These are phyloP conservation scores for Equus przewalskii DNA, from an alignment of 2,113 vertebrate genomes.

Conservation along the genomic window DNA sequence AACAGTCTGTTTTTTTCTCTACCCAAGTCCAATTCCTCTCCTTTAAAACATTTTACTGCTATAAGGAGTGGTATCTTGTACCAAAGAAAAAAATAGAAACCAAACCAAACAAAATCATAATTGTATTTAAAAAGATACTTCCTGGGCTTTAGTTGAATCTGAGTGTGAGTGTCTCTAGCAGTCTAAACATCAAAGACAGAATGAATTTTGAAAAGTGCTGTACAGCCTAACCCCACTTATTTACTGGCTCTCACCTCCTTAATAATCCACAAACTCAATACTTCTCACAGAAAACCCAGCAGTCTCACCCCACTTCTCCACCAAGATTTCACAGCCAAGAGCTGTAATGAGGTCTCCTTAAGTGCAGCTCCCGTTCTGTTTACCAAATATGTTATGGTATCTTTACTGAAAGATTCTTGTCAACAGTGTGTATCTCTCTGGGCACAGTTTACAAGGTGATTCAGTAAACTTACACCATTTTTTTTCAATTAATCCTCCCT, in stretches of 20 bases:
- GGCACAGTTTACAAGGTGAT: conserved; percentile 60
- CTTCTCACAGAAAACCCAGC: conserved; percentile 78
- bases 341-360: conserved; percentile 77
- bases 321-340: conserved; percentile 78
- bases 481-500: conserved; percentile 72
- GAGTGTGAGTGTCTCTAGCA: conserved; percentile 17
- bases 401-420: conserved; percentile 58
- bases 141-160: background rate
- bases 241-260: conserved; percentile 81
- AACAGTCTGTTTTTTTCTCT: conserved; percentile 22
- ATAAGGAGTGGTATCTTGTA: background rate
- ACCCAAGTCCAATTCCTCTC: background rate
- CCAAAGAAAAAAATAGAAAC: background rate
- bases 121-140: background rate
- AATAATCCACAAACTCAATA: conserved; percentile 79
- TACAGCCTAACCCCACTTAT: conserved; percentile 71
- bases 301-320: conserved; percentile 74
- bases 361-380: conserved; percentile 59
- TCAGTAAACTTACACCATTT: conserved; percentile 56
- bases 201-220: conserved; percentile 69
- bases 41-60: conserved; percentile 35
- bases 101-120: conserved; percentile 6
- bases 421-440: conserved; percentile 67
- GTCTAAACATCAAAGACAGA: conserved; percentile 42
- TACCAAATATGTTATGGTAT: conserved; percentile 54